Base-by-base conservation (phyloP, 2,797 vertebrate species). In the Ispidina lecontei region DNA sequence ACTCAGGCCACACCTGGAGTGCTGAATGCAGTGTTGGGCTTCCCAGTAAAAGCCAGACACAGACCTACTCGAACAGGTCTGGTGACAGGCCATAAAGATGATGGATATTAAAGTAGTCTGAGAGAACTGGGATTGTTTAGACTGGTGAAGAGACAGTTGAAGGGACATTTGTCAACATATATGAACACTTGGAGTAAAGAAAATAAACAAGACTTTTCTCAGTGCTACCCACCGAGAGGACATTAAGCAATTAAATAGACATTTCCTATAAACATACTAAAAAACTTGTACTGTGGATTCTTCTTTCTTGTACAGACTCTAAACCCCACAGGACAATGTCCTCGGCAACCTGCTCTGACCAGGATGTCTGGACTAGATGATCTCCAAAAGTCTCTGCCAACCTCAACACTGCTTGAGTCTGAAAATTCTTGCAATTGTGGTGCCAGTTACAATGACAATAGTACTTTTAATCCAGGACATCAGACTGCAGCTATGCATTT, bases 21-120 rank as follows among this genome's bases (percentile, higher is more conserved):
- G 13, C 73, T 22, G 52, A 54, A n/a, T 25, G 31, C 39, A 25
- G 19, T 13, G 52, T 73, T 20, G 84, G 67, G 55, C 18, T 47
- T 51, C 73, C 59, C 79, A 85, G 60, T 2, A 64, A 0, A 0
- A 64, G 11, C 51, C 47, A 18, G 51, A 14, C 2, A 1, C 2
- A 10, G 37, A 14, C 10, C 4, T 7, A 62, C 37, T 49, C 33
- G 37, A 47, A 84, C 9, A 0, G 49, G 44, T 81, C 60, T 56
- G 25, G 46, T 2, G 1, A 58, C 65, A 31, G 56, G 54, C 52
- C 14, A 0, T 4, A 16, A 76, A 52, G 49, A 49, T 12, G n/a
- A 55, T 14, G 26, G 44, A 21, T 9, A 49, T 6, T 33, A 71
- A 20, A 31, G 18, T 46, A 69, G 56, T 58, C 69, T 18, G 25